Percentiles rank a stretch among this genome's conserved stretches.
Conservation (phyloP, 2,113 vertebrate species). For the Odobenus rosmarus region DNA sequence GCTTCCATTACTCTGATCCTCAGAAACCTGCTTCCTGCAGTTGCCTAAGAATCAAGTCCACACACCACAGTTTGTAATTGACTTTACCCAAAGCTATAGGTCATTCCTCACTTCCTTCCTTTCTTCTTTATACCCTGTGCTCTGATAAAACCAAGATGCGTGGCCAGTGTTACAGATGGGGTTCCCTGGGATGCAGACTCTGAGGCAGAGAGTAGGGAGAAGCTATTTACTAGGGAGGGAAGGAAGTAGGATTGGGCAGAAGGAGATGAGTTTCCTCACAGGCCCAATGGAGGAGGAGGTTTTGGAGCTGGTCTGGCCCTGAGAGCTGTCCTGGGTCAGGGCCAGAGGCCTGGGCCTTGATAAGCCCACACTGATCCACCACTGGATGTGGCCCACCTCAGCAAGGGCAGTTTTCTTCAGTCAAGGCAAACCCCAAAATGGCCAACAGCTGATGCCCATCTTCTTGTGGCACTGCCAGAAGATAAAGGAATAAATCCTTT, state of each 20-base stretch:
- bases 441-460: neutral
- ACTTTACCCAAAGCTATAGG: neutral
- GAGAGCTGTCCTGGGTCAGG: neutral
- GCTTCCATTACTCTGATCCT: neutral
- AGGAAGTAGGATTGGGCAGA: neutral
- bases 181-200: neutral
- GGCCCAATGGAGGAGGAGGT: neutral
- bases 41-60: neutral
- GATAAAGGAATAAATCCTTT: neutral
- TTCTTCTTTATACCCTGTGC: neutral
- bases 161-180: neutral
- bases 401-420: neutral
- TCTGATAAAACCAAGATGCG: neutral
- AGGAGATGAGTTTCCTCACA: neutral
- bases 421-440: neutral
- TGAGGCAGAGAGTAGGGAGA: neutral
- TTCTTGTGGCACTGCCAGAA: neutral
- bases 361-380: neutral
- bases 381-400: neutral
- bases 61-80: rapidly evolving
- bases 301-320: neutral
- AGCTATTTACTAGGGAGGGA: neutral
- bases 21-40: neutral
- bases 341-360: neutral
- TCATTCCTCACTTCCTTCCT: neutral